Conservation (phyloP, 2,888 invertebrate species). For the Heliothis peltigera region DNA sequence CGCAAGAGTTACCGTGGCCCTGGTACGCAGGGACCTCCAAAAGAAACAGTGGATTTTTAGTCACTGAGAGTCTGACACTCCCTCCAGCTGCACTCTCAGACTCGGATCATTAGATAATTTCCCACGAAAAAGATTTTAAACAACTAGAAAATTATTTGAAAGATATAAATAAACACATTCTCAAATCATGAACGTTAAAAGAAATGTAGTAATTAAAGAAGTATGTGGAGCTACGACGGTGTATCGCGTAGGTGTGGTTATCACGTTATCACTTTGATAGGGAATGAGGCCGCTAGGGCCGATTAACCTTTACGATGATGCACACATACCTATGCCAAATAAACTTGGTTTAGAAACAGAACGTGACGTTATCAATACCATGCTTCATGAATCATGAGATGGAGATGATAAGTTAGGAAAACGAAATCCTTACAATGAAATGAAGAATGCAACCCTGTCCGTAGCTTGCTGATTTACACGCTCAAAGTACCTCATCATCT, state of each 20-base stretch:
- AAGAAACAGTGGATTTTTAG: too few relatives aligned
- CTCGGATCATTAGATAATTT: too few relatives aligned
- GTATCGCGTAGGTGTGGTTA: slow-evolving; percentile 73
- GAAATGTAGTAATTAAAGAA: slow-evolving; percentile 40
- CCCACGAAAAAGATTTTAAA: too few relatives aligned
- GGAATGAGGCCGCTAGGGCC: slow-evolving; percentile 76
- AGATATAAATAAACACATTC: neutral
- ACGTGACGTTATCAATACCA: slow-evolving; percentile 3
- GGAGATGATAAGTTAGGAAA: neutral
- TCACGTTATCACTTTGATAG: slow-evolving; percentile 78
- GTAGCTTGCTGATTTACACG: too few relatives aligned
- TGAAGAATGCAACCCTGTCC: neutral
- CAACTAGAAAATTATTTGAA: too few relatives aligned
- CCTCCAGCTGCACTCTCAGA: too few relatives aligned
- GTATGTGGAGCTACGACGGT: slow-evolving; percentile 27
- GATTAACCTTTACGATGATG: slow-evolving; percentile 59
- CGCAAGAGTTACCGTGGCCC: too few relatives aligned
- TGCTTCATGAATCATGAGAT: neutral
- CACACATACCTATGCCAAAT: slow-evolving; percentile 25
- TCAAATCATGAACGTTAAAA: slow-evolving; percentile 1
- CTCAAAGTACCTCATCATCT: too few relatives aligned
- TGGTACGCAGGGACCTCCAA: too few relatives aligned
- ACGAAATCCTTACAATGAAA: neutral
- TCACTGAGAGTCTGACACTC: too few relatives aligned
- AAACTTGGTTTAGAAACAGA: slow-evolving; percentile 19